Conservation (phyloP, 2,113 vertebrate species). For the Pontoporia blainvillei region DNA sequence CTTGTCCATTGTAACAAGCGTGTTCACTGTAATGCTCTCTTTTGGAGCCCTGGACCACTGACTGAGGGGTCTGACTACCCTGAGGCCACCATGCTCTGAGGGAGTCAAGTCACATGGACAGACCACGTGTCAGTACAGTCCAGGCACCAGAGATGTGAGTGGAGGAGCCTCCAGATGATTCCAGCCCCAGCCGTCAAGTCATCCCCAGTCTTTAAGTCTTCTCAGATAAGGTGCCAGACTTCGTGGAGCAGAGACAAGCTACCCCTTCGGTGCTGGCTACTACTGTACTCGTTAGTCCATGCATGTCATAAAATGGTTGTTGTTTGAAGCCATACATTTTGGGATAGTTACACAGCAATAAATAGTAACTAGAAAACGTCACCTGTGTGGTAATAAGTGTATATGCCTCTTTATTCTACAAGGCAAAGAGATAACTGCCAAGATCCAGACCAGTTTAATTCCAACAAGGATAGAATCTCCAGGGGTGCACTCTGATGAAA, state of each 20-base stretch:
- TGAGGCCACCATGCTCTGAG: neutral
- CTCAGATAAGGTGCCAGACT: neutral
- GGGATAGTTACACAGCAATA: neutral
- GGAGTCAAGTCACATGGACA: neutral
- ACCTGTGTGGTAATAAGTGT: neutral
- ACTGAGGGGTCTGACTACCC: neutral
- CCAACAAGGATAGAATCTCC: neutral
- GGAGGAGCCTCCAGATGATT: neutral
- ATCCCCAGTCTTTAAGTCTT: neutral
- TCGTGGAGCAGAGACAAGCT: neutral
- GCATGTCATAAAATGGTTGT: neutral
- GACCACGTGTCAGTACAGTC: neutral
- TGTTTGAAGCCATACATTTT: neutral
- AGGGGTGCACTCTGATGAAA: accelerated
- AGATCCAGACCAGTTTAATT: neutral
- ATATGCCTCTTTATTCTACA: neutral
- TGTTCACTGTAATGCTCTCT: neutral
- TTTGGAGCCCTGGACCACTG: neutral
- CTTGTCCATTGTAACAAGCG: neutral
- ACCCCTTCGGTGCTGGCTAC: too few species aligned
- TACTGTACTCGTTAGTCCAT: neutral
- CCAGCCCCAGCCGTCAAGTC: neutral
- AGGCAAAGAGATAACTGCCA: neutral
- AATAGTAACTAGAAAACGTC: neutral
- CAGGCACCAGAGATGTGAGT: neutral